Base-by-base conservation (phyloP, 2,797 vertebrate species). In the Loriculus beryllinus region DNA sequence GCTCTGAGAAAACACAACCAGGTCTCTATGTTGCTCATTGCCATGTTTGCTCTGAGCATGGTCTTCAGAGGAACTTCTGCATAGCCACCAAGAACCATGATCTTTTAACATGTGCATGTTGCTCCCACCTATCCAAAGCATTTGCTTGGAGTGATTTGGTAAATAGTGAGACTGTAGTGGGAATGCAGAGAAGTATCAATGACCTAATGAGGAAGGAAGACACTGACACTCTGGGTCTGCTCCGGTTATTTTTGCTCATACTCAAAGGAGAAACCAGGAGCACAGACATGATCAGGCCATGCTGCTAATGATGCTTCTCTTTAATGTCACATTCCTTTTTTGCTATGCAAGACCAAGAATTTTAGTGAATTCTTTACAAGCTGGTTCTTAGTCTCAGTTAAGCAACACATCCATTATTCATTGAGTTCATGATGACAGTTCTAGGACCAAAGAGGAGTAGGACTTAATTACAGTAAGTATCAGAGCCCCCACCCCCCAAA, bases 351-450 rank as follows among this genome's bases (percentile, higher is more conserved):
- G 85, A 63, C 39, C 0, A 5, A 88, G 77, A 81, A 43, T 90
- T 82, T 23, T 33, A 31, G 65, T 85, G 69, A 94, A 81, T 93
- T 91, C 87, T 68, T 93, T 75, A 33, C 82, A 88, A 76, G 65
- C 69, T 94, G 62, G 52, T 83, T 93, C 82, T 59, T 59, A 56
- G 71, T 77, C 74, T 94, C 82, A 83, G 76, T 93, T 91, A 88
- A 95, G 92, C 87, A 96, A 86, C 3, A 4, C 49, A 81, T 81
- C 65, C 33, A 39, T 92, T 81, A 81, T 78, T 91, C 45, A 60
- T 54, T 57, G 57, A 88, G 69, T 83, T 94, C 88, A 64, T 89
- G 57, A 49, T 78, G 88, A 71, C 23, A 42, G 35, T 54, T 88
- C 40, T 52, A 35, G n/a, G 74, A 86, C 29, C n/a, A 75, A 48